Percentiles rank a stretch among this genome's conserved stretches.
Evolutionary conservation across 2,113 vertebrate species (phyloP).

Genomic region (Myxocyprinus asiaticus): DNA sequence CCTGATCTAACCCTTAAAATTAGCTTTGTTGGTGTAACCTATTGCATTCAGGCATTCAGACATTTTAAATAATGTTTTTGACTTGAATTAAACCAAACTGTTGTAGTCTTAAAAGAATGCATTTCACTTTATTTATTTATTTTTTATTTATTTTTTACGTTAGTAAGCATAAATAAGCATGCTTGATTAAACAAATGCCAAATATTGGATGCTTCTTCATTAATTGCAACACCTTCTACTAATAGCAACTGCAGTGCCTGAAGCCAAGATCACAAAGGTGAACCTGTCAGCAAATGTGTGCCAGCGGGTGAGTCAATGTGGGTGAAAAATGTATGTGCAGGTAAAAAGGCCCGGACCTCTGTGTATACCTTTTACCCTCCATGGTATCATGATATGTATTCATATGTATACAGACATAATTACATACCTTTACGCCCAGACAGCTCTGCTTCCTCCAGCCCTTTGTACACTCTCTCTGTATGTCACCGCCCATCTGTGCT

Average conservation of each 20-base stretch:
- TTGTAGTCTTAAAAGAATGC: no score
- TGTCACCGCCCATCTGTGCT: constrained; percentile 23
- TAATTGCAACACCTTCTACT: background rate
- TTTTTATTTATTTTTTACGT: no score
- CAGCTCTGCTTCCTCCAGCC: background rate
- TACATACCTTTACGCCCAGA: constrained; percentile 22
- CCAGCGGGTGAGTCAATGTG: background rate
- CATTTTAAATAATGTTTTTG: no score
- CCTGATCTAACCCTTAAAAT: no score
- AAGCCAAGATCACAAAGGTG: background rate
- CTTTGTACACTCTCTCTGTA: background rate
- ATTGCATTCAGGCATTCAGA: no score
- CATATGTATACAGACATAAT: constrained; percentile 10
- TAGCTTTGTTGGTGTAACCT: no score
- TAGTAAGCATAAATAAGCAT: no score
- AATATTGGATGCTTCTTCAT: no score
- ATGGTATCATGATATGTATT: constrained; percentile 7
- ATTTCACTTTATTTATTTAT: no score
- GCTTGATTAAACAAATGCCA: no score
- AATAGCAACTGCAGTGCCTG: background rate
- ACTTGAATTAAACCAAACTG: no score
- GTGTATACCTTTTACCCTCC: background rate
- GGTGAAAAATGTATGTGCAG: background rate
- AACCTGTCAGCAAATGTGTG: background rate
- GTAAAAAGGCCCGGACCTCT: constrained; percentile 21